phyloP scores from a whole-genome alignment of 2,888 invertebrate genomes.

The Chydorus sphaericus region DNA sequence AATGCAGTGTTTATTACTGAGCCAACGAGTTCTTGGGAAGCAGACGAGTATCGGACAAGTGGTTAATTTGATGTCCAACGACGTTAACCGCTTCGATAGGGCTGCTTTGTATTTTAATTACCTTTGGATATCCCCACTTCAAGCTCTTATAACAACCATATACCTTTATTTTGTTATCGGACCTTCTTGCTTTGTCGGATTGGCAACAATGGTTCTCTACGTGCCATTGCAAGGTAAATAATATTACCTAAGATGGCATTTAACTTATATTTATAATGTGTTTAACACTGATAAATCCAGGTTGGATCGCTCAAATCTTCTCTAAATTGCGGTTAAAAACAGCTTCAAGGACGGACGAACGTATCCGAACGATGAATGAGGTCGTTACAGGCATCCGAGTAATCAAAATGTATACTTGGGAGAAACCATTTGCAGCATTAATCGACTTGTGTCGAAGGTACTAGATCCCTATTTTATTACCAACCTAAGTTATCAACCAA shows the following conservation, averaged over 20 bases:
- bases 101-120: constrained; percentile 36
- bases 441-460: constrained; percentile 10
- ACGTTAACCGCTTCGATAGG: constrained; percentile 83
- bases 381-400: constrained; percentile 37
- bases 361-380: constrained; percentile 38
- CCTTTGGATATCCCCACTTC: constrained; percentile 55
- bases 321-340: constrained; percentile 30
- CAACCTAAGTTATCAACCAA: background rate
- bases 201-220: constrained; percentile 58
- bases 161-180: constrained; percentile 64
- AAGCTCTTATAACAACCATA: constrained; percentile 61
- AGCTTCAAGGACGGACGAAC: constrained; percentile 34
- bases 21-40: constrained; percentile 63
- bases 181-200: constrained; percentile 54
- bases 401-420: constrained; percentile 43
- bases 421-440: constrained; percentile 33
- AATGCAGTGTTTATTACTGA: constrained; percentile 23
- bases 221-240: constrained; percentile 63
- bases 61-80: constrained; percentile 89
- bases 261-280: background rate
- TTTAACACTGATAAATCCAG: no score
- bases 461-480: background rate
- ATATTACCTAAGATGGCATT: background rate
- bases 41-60: constrained; percentile 83
- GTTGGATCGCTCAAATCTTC: constrained; percentile 29